Evolutionary conservation across 1,140 invertebrate genomes (phyloP).

Genomic region (Neodiprion pinetum): DNA sequence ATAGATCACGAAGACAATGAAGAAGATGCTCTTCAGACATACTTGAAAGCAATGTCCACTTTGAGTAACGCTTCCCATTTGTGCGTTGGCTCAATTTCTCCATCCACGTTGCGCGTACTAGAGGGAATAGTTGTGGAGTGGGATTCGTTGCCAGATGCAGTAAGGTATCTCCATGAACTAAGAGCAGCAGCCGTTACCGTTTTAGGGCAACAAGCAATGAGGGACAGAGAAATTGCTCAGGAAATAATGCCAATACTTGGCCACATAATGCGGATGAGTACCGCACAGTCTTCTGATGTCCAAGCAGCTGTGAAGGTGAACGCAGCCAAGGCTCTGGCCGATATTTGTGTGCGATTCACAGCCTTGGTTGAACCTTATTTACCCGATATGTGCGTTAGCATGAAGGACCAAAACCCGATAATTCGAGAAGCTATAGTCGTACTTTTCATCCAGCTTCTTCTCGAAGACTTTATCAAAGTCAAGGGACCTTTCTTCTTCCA

Average conservation of each 20-base stretch:
- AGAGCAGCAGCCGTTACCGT: conserved; percentile 44
- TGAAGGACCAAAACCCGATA: conserved; percentile 64
- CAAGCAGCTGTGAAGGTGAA: conserved; percentile 66
- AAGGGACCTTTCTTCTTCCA: conserved; percentile 70
- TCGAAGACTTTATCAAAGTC: conserved; percentile 73
- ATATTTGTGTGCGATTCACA: conserved; percentile 70
- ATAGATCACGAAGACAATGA: conserved; percentile 34
- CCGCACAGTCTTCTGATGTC: conserved; percentile 20
- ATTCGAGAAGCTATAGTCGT: conserved; percentile 68
- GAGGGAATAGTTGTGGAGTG: conserved; percentile 50
- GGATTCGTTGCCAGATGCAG: conserved; percentile 37
- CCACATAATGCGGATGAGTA: conserved; percentile 39
- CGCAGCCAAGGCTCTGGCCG: conserved; percentile 68
- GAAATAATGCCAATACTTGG: conserved; percentile 54
- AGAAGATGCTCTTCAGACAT: conserved; percentile 26
- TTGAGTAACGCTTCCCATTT: conserved; percentile 53
- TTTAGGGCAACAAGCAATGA: conserved; percentile 51
- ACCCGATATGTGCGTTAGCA: conserved; percentile 66
- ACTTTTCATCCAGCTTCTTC: conserved; percentile 67
- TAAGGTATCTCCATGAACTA: conserved; percentile 40
- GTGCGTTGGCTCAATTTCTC: conserved; percentile 40
- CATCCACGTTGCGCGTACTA: conserved; percentile 42
- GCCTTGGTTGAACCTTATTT: conserved; percentile 68
- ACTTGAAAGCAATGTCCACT: conserved; percentile 50
- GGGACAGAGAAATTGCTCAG: conserved; percentile 51